Base-by-base conservation (phyloP, 2,888 invertebrate genomes). In the Lasioglossum marginatum region DNA sequence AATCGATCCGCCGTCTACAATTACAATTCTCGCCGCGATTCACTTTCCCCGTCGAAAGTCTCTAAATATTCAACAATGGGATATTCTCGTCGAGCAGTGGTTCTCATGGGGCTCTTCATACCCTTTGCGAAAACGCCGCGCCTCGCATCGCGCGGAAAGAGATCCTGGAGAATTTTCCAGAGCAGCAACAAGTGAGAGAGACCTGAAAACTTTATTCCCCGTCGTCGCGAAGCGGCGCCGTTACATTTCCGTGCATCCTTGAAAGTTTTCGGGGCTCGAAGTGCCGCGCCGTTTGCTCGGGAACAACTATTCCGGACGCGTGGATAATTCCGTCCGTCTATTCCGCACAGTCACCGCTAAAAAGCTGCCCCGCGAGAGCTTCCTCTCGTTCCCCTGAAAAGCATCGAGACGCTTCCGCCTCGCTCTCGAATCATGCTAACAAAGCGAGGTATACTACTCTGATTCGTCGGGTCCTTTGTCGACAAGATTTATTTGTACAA, bases 301-400 rank as follows among this genome's bases (percentile, higher is more conserved):
- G 68, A n/a, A 68, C 68, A 52, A 77, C 77, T 77, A 48, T 77
- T 48, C 68, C 45, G 31, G 31, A 66, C 76, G 76, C 63, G 76
- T 45, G 31, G 76, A 63, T 66, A 60, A 77, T 77, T 27, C 43
- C 45, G 63, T 31, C 45, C 23, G 10, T 37, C 37, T 63, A 27
- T 77, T 68, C 70, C n/a, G 45, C 48, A 23, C 23, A 8, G 27
- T 31, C 70, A 37, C 66, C 68, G 45, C 68, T 27, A 31, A 70
- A 70, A 77, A 77, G 37, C 16, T 34, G 48, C n/a, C 77, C 31
- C 37, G 16, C 14, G 31, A 31, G 34, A 16, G 12, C 37, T 52
- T 77, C 48, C 52, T 19, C 66, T 66, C 34, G 66, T 66, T 66
- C 34, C 14, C 12, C 3, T 66, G 66, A 31, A 66, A 34, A 66